phyloP scores from a whole-genome alignment of 2,797 vertebrate genomes.

The Pipistrellus kuhlii region DNA sequence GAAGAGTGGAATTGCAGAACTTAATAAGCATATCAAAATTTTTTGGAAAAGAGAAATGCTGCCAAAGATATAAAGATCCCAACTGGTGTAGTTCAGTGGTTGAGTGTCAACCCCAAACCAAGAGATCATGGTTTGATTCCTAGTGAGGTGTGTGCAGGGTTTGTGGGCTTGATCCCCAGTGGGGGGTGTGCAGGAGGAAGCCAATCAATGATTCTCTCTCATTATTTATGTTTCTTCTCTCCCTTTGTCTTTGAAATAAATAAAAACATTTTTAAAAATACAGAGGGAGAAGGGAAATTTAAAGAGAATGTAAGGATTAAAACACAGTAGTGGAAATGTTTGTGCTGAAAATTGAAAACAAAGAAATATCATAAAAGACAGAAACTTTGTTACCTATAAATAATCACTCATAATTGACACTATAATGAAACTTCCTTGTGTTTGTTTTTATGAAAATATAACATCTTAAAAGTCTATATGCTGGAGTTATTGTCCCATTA shows the following conservation, averaged over 20 bases:
- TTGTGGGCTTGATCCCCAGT: no score
- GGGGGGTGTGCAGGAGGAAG: no score
- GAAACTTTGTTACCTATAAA: neutral
- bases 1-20: neutral
- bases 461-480: neutral
- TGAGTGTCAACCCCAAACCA: no score
- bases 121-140: no score
- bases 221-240: no score
- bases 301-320: neutral
- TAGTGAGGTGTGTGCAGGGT: no score
- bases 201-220: no score
- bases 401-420: neutral
- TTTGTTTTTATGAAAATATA: conserved; percentile 28
- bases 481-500: neutral
- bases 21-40: neutral
- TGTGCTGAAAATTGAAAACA: neutral
- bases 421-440: conserved; percentile 5
- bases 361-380: neutral
- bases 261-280: no score
- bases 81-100: no score
- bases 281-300: neutral
- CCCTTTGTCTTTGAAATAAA: no score
- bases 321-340: neutral
- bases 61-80: neutral
- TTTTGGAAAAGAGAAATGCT: neutral